Evolutionary conservation across 1,140 invertebrate genomes (phyloP).

Genomic region (Drosophila triauraria): DNA sequence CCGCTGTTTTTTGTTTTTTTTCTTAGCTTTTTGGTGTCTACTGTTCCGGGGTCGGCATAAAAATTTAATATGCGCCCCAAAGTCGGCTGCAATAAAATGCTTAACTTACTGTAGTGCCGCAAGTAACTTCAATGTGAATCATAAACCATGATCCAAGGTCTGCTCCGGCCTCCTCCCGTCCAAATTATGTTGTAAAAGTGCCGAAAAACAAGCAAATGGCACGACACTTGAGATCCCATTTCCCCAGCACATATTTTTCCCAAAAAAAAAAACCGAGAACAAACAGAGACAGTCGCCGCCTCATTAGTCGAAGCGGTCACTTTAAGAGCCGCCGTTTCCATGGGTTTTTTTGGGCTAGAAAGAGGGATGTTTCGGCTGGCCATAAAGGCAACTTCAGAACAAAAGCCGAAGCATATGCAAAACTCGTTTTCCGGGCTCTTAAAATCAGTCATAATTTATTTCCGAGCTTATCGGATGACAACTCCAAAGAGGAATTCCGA

Average conservation of each 20-base stretch:
- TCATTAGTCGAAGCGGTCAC: constrained; percentile 48
- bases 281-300: constrained; percentile 49
- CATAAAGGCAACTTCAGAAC: not conserved
- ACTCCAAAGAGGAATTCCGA: constrained; percentile 7
- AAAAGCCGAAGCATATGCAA: constrained; percentile 20
- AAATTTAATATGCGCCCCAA: constrained; percentile 76
- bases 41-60: constrained; percentile 54
- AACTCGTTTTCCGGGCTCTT: not conserved
- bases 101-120: constrained; percentile 27
- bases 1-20: constrained; percentile 13
- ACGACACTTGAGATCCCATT: constrained; percentile 47
- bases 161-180: not conserved
- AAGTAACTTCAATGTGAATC: constrained; percentile 50
- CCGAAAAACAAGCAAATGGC: constrained; percentile 46
- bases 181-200: constrained; percentile 78
- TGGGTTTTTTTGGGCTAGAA: not conserved
- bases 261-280: not conserved
- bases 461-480: constrained; percentile 24
- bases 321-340: constrained; percentile 11
- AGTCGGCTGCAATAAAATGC: constrained; percentile 70
- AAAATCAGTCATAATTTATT: constrained; percentile 26
- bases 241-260: constrained; percentile 4
- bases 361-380: not conserved
- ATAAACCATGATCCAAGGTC: constrained; percentile 54
- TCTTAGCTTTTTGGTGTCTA: constrained; percentile 8